These are phyloP conservation scores for Cossypha polioptera DNA, from an alignment of 2,797 vertebrate species.

Conservation along the genomic window DNA sequence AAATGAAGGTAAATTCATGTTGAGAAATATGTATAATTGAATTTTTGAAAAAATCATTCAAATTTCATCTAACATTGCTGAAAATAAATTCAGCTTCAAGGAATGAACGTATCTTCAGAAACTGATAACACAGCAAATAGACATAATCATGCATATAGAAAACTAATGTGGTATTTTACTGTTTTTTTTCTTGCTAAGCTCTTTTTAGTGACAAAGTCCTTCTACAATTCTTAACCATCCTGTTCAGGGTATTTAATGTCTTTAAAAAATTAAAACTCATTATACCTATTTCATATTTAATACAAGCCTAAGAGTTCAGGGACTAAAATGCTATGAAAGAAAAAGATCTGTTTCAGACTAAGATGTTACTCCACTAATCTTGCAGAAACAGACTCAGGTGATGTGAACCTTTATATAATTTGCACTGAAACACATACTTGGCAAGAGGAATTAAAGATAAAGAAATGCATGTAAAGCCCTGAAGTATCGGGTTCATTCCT, in stretches of 20 bases:
- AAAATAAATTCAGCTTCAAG: background rate
- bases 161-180: background rate
- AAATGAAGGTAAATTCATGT: background rate
- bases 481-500: background rate
- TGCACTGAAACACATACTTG: conserved; percentile 16
- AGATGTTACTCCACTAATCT: conserved; percentile 39
- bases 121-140: background rate
- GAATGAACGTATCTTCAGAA: background rate
- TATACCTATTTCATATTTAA: conserved; percentile 40
- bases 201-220: background rate
- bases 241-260: conserved; percentile 25
- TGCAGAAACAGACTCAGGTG: conserved; percentile 25
- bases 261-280: conserved; percentile 47
- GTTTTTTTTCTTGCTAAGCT: background rate
- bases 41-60: background rate
- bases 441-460: conserved; percentile 29
- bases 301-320: conserved; percentile 25
- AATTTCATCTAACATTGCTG: background rate
- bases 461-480: background rate
- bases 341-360: conserved; percentile 38
- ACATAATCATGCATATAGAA: background rate
- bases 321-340: background rate
- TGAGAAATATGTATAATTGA: background rate
- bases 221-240: conserved; percentile 13
- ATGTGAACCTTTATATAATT: conserved; percentile 25